Evolutionary conservation across 2,113 vertebrate species (phyloP).

Genomic region (Chlorodrepanis virens): DNA sequence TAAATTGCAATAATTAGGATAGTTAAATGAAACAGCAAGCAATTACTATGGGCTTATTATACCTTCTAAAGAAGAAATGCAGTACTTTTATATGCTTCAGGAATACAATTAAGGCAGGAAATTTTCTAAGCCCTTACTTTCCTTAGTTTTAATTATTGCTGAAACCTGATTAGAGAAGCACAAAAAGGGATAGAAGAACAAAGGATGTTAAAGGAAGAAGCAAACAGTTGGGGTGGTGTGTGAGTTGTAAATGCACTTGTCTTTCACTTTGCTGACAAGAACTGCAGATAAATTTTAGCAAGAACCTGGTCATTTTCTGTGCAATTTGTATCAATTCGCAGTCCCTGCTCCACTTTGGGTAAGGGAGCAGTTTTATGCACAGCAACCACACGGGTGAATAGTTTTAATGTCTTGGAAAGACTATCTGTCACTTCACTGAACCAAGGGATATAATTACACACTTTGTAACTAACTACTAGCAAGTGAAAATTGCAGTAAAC

Average conservation of each 20-base stretch:
- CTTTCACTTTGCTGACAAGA: neutral
- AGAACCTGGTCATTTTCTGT: neutral
- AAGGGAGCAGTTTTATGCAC: fast-evolving
- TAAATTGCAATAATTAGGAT: neutral
- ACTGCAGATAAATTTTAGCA: neutral
- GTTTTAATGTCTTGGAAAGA: neutral
- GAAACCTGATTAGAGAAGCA: neutral
- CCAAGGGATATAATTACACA: neutral
- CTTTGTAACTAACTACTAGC: neutral
- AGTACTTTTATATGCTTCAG: neutral
- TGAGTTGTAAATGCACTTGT: neutral
- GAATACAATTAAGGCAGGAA: neutral
- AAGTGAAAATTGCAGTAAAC: slow-evolving; percentile 5
- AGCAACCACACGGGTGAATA: neutral
- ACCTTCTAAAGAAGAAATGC: neutral
- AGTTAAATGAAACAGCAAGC: neutral
- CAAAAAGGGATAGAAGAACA: neutral
- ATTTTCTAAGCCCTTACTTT: neutral
- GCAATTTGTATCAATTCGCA: neutral
- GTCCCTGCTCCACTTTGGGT: neutral
- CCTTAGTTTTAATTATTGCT: neutral
- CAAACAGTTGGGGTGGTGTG: fast-evolving
- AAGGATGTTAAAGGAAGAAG: neutral
- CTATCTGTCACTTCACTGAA: neutral
- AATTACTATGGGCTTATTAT: neutral